Percentiles rank a stretch among this genome's conserved stretches.
These are phyloP conservation scores for Eueides isabella DNA, from an alignment of 1,140 invertebrate species.

Conservation along the genomic window DNA sequence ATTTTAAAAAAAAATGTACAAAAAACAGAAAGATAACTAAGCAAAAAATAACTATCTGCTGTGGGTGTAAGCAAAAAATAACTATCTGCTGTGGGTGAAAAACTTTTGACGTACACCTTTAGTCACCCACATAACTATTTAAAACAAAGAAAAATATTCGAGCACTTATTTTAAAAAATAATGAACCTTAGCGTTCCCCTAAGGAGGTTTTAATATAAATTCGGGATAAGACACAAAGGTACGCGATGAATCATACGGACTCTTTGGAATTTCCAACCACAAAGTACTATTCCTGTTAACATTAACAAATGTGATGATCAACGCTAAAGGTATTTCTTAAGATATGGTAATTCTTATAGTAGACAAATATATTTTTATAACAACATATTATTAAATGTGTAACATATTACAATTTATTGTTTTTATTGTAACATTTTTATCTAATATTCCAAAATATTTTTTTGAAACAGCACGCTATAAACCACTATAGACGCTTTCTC, in stretches of 20 bases:
- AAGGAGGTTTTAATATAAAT: not conserved
- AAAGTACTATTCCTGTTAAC: conserved; percentile 14
- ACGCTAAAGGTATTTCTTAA: conserved; percentile 19
- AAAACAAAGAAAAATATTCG: not conserved
- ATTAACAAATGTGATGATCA: conserved; percentile 36
- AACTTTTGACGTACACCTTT: too few species aligned
- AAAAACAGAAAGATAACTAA: too few species aligned
- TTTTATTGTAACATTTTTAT: too few species aligned
- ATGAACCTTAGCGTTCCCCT: not conserved
- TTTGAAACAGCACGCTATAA: not conserved
- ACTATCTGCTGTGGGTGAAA: too few species aligned
- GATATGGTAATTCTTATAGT: too few species aligned
- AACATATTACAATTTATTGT: too few species aligned
- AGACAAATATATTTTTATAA: too few species aligned
- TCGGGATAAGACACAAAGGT: conserved; percentile 1
- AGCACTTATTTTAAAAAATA: not conserved
- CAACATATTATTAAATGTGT: too few species aligned
- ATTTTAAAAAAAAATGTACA: too few species aligned
- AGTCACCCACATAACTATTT: too few species aligned
- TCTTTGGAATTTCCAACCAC: conserved; percentile 43
- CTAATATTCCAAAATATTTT: too few species aligned
- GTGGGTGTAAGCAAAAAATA: too few species aligned
- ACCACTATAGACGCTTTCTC: conserved; percentile 7
- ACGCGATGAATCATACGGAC: conserved; percentile 41
- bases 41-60: not conserved